A percentile compares a stretch with the other conserved stretches of the same genome.
These are phyloP conservation scores for Mus spretus DNA, from an alignment of 2,797 vertebrate species.

Conservation along the genomic window DNA sequence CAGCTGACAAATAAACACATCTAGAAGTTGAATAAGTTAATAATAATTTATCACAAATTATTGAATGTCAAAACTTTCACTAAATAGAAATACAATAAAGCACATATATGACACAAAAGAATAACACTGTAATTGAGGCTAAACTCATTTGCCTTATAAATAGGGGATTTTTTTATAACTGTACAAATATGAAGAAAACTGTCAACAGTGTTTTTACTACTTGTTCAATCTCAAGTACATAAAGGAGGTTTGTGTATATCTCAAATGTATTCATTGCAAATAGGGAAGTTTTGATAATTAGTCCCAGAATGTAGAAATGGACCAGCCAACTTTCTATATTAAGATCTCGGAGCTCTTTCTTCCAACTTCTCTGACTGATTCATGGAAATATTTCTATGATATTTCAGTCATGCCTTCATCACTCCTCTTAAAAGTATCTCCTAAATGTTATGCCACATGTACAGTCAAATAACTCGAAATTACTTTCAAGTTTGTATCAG, in stretches of 20 bases:
- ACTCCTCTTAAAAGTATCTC: not conserved
- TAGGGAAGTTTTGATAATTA: not conserved
- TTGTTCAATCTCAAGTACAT: not conserved
- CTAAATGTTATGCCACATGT: not conserved
- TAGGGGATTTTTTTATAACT: not conserved
- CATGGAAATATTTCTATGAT: not conserved
- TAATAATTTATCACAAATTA: not conserved
- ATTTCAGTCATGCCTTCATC: not conserved
- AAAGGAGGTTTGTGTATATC: not conserved
- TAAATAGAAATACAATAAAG: not conserved
- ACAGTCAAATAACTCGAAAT: not conserved
- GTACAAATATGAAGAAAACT: not conserved
- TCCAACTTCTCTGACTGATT: not conserved
- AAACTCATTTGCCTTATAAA: not conserved
- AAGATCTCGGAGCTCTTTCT: not conserved
- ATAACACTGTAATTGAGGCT: not conserved
- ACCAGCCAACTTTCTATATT: not conserved
- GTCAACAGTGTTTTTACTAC: not conserved
- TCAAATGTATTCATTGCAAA: not conserved
- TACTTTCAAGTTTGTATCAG: not conserved
- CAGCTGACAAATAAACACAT: not conserved
- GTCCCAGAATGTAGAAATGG: not conserved
- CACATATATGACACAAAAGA: not conserved
- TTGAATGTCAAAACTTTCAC: not conserved
- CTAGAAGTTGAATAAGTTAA: not conserved